Evolutionary conservation across 1,140 invertebrate genomes (phyloP).

Genomic region (Euborellia annulipes): DNA sequence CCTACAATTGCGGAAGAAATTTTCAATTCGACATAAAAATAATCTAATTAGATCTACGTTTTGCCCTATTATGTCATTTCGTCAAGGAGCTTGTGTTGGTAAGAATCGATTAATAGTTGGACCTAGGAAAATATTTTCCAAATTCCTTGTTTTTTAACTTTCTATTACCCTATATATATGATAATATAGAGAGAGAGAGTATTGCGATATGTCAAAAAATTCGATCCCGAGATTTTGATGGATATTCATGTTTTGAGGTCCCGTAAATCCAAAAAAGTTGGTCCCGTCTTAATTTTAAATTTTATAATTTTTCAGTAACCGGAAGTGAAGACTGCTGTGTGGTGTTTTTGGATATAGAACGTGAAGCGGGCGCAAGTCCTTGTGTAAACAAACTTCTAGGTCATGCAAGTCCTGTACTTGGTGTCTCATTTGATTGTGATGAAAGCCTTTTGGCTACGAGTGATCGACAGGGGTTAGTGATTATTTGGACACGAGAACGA

Average conservation of each 20-base stretch:
- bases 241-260: no score
- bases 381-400: constrained; percentile 71
- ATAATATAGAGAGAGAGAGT: no score
- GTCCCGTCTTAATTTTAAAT: no score
- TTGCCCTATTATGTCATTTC: constrained; percentile 70
- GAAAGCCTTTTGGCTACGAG: constrained; percentile 73
- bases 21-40: constrained; percentile 43
- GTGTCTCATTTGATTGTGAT: constrained; percentile 78
- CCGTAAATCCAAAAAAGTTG: no score
- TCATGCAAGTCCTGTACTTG: constrained; percentile 64
- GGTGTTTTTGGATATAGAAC: constrained; percentile 68
- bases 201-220: no score
- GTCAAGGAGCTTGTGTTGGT: constrained; percentile 61
- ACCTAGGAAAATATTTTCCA: no score
- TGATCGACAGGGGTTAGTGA: constrained; percentile 69
- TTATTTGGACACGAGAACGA: constrained; percentile 56
- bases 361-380: constrained; percentile 41
- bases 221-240: no score
- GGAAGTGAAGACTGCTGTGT: constrained; percentile 76
- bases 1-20: constrained; percentile 43
- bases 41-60: constrained; percentile 57
- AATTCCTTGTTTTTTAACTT: no score
- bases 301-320: constrained; percentile 48
- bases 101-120: no score
- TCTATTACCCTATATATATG: no score